A percentile compares a stretch with the other conserved stretches of the same genome.
Evolutionary conservation across 1,140 invertebrate genomes (phyloP).

Genomic region (Drosophila sechellia): DNA sequence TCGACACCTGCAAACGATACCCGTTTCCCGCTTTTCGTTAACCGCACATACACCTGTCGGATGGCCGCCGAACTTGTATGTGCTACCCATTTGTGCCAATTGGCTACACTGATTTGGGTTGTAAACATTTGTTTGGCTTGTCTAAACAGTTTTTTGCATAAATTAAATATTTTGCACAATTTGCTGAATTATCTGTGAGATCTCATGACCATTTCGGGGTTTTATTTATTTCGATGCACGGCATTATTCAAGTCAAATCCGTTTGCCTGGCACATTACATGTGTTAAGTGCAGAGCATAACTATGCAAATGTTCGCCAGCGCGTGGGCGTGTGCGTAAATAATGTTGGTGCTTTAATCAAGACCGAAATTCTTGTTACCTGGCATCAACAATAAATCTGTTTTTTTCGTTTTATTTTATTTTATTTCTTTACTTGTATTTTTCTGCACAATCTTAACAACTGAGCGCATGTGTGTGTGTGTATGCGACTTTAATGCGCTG

Average conservation of each 20-base stretch:
- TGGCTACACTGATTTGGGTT: conserved; percentile 21
- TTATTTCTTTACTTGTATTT: not conserved
- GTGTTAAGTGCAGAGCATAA: conserved; percentile 68
- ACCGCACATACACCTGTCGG: conserved; percentile 23
- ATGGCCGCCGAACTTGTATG: not conserved
- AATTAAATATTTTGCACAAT: conserved; percentile 27
- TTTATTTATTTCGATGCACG: not conserved
- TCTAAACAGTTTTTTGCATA: conserved; percentile 34
- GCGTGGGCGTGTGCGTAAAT: conserved; percentile 3
- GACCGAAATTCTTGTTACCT: conserved; percentile 55
- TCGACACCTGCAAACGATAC: conserved; percentile 34
- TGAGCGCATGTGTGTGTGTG: conserved; percentile 5
- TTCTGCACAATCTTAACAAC: conserved; percentile 1
- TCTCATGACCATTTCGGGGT: not conserved
- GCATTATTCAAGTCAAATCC: not conserved
- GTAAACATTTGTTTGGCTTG: conserved; percentile 33
- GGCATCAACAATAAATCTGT: conserved; percentile 67
- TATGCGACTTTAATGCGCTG: conserved; percentile 62
- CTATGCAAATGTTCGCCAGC: conserved; percentile 54
- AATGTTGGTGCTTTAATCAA: conserved; percentile 65
- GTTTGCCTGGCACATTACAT: conserved; percentile 46
- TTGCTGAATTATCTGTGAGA: conserved; percentile 14
- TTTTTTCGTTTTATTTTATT: conserved; percentile 11
- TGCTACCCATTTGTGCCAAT: conserved; percentile 6
- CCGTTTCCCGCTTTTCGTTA: conserved; percentile 12